Base-by-base conservation (phyloP, 1,140 invertebrate genomes). In the Acyrthosiphon pisum region DNA sequence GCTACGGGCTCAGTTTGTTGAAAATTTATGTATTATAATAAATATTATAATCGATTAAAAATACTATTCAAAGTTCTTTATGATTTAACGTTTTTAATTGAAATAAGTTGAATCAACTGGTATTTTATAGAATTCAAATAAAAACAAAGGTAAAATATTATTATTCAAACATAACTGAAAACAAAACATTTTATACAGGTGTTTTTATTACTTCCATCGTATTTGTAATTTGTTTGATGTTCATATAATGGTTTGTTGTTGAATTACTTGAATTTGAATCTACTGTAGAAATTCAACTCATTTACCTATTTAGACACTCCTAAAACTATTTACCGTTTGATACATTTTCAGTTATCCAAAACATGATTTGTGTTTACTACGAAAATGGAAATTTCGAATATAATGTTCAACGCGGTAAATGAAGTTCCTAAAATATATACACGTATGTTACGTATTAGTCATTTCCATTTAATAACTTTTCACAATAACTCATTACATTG, bases 11-110 rank as follows among this genome's bases (percentile, higher is more conserved):
- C 48, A 14, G 86, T 44, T n/a, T 76, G 60, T 48, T 88, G 11
- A n/a, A 88, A 30, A 56, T 89, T 41, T 89, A 37, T 56, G 53
- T 89, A 41, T 37, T 50, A 53, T 53, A 26, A 56, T 53, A 53
- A n/a, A 53, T 56, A 89, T 50, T 37, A 89, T 26, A 53, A 89
- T 89, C 87, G 48, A 89, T 89, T 89, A 37, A 89, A 89, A 89
- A 35, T n/a, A 37, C 20, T 89, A 56, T 37, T 6, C 1, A 48
- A 87, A 87, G 23, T 48, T 76, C 60, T 76, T 26, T 89, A 50
- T 56, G 22, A 56, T 89, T 53, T 89, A 89, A 53, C 48, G 48
- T 23, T 50, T 88, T 53, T 89, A 89, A 53, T 53, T 53, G 26
- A 86, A 86, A 46, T 86, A 44, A 44, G 41, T 86, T 37, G 8